Evolutionary conservation across 2,113 vertebrate species (phyloP), one percentile per base, ranked within the genome.

Genomic region (Montifringilla adamsi): DNA sequence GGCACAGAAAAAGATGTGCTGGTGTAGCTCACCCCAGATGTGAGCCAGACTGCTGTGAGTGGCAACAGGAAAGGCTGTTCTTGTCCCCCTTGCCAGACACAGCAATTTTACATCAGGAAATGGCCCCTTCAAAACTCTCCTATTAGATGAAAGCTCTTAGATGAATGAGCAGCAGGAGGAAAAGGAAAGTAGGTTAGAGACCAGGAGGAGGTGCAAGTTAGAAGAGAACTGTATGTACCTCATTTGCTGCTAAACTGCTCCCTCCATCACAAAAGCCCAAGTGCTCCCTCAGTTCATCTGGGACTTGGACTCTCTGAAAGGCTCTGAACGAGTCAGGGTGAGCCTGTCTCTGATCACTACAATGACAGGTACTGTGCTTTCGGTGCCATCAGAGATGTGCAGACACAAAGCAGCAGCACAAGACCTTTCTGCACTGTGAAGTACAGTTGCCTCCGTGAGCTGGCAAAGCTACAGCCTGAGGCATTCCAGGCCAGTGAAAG

Each of bases 101-200:
- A 60, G 75, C 39, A 83, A 50, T 72, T 86, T 86, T 90, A 90
- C 79, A 84, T n/a, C 47, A 93, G 60, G 73, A 95, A 90, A 95
- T 6, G 14, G 82, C 70, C 80, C 90, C 74, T 96, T 94, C 91
- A 82, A 91, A 95, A 92, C 53, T 63, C 56, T 86, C 76, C 44
- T 53, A 37, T 87, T 90, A 96, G 83, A 96, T 83, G 53, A 96
- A 93, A 96, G 93, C 85, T 89, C 80, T 72, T 60, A 93, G 83
- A 80, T 86, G 90, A 95, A 93, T 81, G 72, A 96, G 83, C 93
- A 93, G 94, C 87, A 90, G 91, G 93, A 95, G 83, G 73, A 96
- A 94, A 93, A 93, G 72, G 67, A 93, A 96, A 96, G 93, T 94
- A 95, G 94, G 96, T 95, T 97, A 95, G 79, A 92, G 93, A 93